Base-by-base conservation (phyloP, 2,797 vertebrate species). In the Liparis tanakae region DNA sequence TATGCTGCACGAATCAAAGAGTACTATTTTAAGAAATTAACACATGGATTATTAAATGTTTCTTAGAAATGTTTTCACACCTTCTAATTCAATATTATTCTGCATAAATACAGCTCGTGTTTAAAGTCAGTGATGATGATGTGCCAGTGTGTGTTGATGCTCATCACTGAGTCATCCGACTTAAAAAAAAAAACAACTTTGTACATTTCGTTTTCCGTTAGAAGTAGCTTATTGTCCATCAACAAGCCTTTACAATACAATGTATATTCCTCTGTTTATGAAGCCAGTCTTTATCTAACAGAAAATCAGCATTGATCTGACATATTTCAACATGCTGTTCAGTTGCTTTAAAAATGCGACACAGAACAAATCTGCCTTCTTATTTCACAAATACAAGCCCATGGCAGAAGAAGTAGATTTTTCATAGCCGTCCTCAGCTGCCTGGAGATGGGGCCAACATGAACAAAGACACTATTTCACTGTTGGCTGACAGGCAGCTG, bases 391-490 rank as follows among this genome's bases (percentile, higher is more conserved):
- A 62, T 80, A 58, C 70, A 73, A 57, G 60, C 15, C 53, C 25
- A 30, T 77, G 63, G 70, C 55, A 71, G 33, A 12, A 76, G 72
- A 76, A 78, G 70, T 69, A 76, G 63, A 80, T 79, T 85, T 91
- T 85, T 89, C 79, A n/a, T 84, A 76, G 86, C 89, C 91, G 90
- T 94, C 91, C 92, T 93, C 91, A 93, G 93, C 93, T 76, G 89
- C 79, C 89, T 90, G 88, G 91, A 93, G 92, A 92, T 87, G 91
- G 83, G 94, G 92, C 93, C 92, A 93, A 82, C 78, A 13, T 79
- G 94, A 97, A 98, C 97, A 99, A 99, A 99, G 97, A 97, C 96
- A 96, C 96, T 98, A 97, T 98, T 99, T 98, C 96, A 98, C 95
- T 90, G 94, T 81, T 84, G 91, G 88, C 94, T 97, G 97, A 97